Percentiles rank a stretch among this genome's conserved stretches.
These are phyloP conservation scores for Drosophila algonquin DNA, from an alignment of 2,888 invertebrate genomes.

Conservation along the genomic window DNA sequence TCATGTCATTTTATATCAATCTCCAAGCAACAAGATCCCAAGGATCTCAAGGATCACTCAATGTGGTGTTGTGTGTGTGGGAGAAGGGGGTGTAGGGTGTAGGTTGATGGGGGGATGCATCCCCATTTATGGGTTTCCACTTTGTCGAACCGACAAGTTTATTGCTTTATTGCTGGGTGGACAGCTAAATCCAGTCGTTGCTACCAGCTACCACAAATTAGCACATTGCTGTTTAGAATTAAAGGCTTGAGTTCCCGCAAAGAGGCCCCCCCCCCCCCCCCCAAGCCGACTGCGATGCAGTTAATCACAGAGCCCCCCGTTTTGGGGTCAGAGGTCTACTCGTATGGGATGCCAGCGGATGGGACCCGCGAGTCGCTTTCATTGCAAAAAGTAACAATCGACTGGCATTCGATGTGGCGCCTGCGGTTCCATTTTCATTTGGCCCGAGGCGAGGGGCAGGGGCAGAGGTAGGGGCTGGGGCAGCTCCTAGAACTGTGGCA, in stretches of 20 bases:
- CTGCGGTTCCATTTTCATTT: conserved; percentile 41
- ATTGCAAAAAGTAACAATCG: conserved; percentile 49
- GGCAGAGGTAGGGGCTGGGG: neutral
- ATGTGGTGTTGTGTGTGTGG: no score
- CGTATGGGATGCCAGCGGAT: conserved; percentile 42
- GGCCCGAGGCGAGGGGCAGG: conserved; percentile 15
- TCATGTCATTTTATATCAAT: neutral
- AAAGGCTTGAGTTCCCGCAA: conserved; percentile 53
- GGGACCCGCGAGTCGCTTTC: conserved; percentile 57
- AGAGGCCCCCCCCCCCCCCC: conserved; percentile 13
- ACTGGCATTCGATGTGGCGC: conserved; percentile 27
- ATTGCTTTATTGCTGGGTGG: conserved; percentile 10
- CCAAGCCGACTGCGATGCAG: conserved; percentile 43
- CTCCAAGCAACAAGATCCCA: neutral
- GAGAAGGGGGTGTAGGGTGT: no score
- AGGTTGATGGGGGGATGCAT: neutral
- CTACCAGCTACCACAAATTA: conserved; percentile 50
- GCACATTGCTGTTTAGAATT: conserved; percentile 55
- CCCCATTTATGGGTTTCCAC: neutral
- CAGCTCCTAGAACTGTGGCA: conserved; percentile 35
- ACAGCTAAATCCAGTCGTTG: neutral
- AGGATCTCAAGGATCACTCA: neutral
- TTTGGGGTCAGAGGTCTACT: neutral
- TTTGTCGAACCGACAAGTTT: conserved; percentile 13
- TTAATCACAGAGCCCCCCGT: conserved; percentile 59